Base-by-base conservation (phyloP, 92 coral and sea anemone genomes). In the Phymanthus crucifer region DNA sequence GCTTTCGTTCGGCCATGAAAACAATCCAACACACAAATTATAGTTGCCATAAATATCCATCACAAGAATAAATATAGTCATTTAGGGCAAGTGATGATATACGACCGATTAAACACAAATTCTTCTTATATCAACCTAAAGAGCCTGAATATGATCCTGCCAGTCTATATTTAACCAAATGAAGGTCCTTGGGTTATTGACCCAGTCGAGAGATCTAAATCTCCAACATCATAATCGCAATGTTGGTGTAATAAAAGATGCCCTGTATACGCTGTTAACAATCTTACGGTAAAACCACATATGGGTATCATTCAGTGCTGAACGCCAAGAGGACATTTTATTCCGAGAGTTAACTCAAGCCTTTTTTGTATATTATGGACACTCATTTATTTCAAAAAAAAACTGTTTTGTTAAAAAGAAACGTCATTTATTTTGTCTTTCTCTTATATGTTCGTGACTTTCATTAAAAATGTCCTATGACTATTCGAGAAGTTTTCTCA, bases 401-500 rank as follows among this genome's bases (percentile, higher is more conserved):
- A 13, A 57, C 13, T 3, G 29, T 57, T 57, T 61, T n/a, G 68
- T 27, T 7, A 27, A 61, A 19, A 21, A 24, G 29, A 27, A 7
- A 23, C 33, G 0, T 9, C 18, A 27, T 7, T 29, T 2, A 10
- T 61, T 61, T 61, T 61, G 6, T 27, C 29, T 61, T 24, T 5
- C 34, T 61, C 68, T n/a, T 34, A 29, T 26, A 61, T n/a, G 29
- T 61, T 61, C 68, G 68, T 61, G 68, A 61, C 68, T 61, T 9
- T 13, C 6, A 13, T 3, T 23, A 24, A 19, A 0, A 61, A 24
- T 1, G 2, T 27, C 34, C 16, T 50, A 27, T 19, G 29, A 61
- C 1, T 16, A 11, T 24, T 61, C 68, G 68, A 61, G 3, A 61
- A 61, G 29, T 24, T 27, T 24, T 33, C 10, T 61, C 45, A 38